These are phyloP conservation scores for Xylocopa sonorina DNA, from an alignment of 1,140 invertebrate genomes.

Conservation along the genomic window DNA sequence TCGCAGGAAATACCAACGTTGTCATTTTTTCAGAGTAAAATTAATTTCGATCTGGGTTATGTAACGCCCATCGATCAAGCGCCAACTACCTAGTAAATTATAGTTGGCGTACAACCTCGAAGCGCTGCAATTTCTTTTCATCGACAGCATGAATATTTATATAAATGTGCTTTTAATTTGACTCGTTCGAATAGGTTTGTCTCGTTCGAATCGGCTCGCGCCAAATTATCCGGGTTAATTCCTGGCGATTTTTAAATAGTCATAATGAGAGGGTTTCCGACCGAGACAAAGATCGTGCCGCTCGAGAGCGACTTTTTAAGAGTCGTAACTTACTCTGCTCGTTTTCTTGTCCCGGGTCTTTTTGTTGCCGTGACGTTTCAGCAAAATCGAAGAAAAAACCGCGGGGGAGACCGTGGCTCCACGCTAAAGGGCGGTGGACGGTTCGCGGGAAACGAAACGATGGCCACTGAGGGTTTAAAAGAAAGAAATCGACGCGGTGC, in stretches of 20 bases:
- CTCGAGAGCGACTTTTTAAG: conserved; percentile 1
- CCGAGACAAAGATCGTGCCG: conserved; percentile 20
- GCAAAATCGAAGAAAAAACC: conserved; percentile 53
- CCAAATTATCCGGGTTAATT: neutral
- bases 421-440: conserved; percentile 31
- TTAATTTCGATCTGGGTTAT: neutral
- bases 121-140: too few relatives aligned
- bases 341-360: conserved; percentile 51
- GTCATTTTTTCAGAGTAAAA: neutral
- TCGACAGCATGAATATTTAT: neutral
- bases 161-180: neutral
- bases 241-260: neutral
- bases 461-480: conserved; percentile 32
- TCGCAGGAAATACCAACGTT: neutral
- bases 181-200: neutral
- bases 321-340: conserved; percentile 43
- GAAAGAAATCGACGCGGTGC: neutral
- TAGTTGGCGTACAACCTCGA: too few relatives aligned
- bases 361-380: conserved; percentile 62
- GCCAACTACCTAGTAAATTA: too few relatives aligned
- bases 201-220: neutral
- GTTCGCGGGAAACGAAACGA: conserved; percentile 58
- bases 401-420: conserved; percentile 44
- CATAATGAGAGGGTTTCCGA: conserved; percentile 19
- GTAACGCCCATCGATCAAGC: too few relatives aligned